Evolutionary conservation across 2,888 invertebrate species (phyloP), one percentile per base, ranked within the genome.

Genomic region (Cinara cedri): DNA sequence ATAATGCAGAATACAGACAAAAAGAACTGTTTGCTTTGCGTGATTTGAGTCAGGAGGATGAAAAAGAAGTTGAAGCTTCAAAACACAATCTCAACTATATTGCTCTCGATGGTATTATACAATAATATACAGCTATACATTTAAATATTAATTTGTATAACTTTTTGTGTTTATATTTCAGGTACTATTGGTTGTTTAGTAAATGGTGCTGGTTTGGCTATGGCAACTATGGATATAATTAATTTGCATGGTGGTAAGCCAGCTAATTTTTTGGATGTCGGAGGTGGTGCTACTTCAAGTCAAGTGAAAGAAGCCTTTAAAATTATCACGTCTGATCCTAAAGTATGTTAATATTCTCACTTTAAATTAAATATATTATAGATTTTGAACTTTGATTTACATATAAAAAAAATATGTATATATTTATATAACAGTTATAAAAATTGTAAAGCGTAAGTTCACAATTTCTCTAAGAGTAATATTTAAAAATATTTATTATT

Each of bases 151-250:
- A 14, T 74, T 24, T 42, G 9, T 19, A 19, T 0, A 46, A 19
- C 16, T 46, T 9, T 16, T 65, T 60, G 19, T 13, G 3, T n/a
- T 1, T 26, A 3, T 51, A 14, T 24, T 13, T 60, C 82, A 89
- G 89, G 90, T 71, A 92, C 90, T 84, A 96, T 97, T 85, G 97
- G 97, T 3, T 97, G 97, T 87, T 91, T 97, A 90, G 97, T 97
- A 54, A 97, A 97, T 86, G 97, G 97, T 81, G 97, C 97, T 81
- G 97, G 97, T 82, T 88, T 98, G 82, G 97, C 97, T 42, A 97
- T 97, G 97, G 96, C 97, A 26, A 98, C 97, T 9, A 97, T 98
- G 97, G 97, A 98, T 86, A 97, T 98, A 82, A 97, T 98, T 85
- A 96, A 97, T 85, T 88, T 97, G 84, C 95, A 97, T 84, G 97